A percentile compares a stretch with the other conserved stretches of the same genome.
Evolutionary conservation across 2,797 vertebrate genomes (phyloP).

Genomic region (Xiphorhynchus erythropygius): DNA sequence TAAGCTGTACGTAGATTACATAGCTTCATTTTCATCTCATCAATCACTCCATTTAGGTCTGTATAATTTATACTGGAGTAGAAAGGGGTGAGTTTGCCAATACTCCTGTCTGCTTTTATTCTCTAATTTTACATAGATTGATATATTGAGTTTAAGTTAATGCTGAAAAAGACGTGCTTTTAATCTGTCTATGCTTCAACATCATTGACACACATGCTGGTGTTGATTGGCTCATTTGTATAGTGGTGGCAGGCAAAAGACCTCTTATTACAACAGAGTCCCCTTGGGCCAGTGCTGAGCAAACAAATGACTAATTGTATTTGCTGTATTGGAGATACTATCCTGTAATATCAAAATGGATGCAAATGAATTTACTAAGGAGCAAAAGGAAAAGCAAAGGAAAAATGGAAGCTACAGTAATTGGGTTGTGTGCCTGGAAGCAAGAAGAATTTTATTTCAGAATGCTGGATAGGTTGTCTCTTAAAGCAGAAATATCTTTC

Average conservation of each 20-base stretch:
- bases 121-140: background rate
- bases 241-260: background rate
- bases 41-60: background rate
- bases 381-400: background rate
- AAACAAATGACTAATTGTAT: background rate
- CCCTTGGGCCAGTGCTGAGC: background rate
- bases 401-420: background rate
- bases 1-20: background rate
- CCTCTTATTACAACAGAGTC: background rate
- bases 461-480: background rate
- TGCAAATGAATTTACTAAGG: background rate
- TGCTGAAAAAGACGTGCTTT: background rate
- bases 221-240: background rate
- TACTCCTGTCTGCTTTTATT: background rate
- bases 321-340: background rate
- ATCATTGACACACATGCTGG: background rate
- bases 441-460: constrained; percentile 11
- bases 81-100: background rate
- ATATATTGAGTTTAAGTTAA: background rate
- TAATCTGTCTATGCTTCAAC: background rate
- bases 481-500: background rate
- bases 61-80: background rate
- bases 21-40: background rate
- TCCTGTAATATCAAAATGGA: background rate
- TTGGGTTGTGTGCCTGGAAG: background rate